Evolutionary conservation across 1,140 invertebrate species (phyloP).

Genomic region (Euura lappo): DNA sequence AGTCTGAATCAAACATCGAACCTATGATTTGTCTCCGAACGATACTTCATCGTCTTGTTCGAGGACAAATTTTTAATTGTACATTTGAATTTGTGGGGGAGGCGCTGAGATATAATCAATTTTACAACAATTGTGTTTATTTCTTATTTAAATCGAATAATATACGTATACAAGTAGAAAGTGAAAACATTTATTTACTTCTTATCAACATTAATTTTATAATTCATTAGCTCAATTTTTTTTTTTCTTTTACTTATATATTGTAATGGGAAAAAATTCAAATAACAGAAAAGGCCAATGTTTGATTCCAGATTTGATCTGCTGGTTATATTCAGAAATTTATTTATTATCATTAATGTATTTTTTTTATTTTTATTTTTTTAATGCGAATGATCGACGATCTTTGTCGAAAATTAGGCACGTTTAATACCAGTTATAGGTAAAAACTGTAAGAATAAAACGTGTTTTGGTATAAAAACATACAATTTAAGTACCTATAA

Average conservation of each 20-base stretch:
- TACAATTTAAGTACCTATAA: no score
- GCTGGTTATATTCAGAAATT: conserved; percentile 33
- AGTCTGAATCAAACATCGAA: conserved; percentile 51
- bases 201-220: conserved; percentile 24
- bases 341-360: conserved; percentile 33
- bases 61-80: conserved; percentile 37
- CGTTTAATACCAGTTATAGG: no score
- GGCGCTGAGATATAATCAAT: conserved; percentile 38
- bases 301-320: conserved; percentile 41
- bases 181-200: conserved; percentile 16
- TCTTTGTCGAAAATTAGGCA: no score
- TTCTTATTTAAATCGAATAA: conserved; percentile 23
- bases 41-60: conserved; percentile 32
- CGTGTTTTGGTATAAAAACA: no score
- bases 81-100: conserved; percentile 37
- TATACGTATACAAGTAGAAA: conserved; percentile 20
- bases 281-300: conserved; percentile 12
- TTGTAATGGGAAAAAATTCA: conserved; percentile 11
- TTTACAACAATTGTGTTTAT: no score
- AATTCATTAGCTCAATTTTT: no score
- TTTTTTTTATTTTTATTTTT: conserved; percentile 7
- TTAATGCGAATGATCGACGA: background rate
- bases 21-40: conserved; percentile 36
- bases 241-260: conserved; percentile 27
- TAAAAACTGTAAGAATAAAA: no score